phyloP scores from a whole-genome alignment of 1,140 invertebrate species.

The Lepidostoma basale region DNA sequence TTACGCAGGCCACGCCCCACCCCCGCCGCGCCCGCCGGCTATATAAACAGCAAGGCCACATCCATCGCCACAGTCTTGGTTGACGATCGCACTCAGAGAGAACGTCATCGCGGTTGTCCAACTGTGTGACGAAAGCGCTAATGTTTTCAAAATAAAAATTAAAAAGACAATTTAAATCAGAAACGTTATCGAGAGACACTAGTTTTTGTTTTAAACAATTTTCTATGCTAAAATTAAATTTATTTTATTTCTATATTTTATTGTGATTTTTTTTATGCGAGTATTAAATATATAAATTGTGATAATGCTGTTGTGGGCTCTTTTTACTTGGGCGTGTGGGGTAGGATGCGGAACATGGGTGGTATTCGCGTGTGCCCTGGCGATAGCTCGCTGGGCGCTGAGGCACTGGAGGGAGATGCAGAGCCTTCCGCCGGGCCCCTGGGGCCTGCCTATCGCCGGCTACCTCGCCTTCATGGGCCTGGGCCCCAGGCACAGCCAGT shows the following conservation, averaged over 20 bases:
- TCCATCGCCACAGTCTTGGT: constrained; percentile 35
- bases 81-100: constrained; percentile 14
- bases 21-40: constrained; percentile 16
- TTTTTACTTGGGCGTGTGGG: constrained; percentile 42
- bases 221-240: no score
- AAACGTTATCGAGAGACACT: no score
- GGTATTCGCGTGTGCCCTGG: constrained; percentile 59
- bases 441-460: constrained; percentile 81
- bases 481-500: constrained; percentile 76
- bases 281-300: background rate
- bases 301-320: constrained; percentile 48
- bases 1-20: background rate
- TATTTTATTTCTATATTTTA: constrained; percentile 1
- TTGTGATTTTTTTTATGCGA: constrained; percentile 7
- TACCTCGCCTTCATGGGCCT: constrained; percentile 80
- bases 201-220: no score
- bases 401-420: constrained; percentile 59
- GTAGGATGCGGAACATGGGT: constrained; percentile 53
- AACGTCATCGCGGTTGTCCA: constrained; percentile 4
- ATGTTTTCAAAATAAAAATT: constrained; percentile 24
- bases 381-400: constrained; percentile 62
- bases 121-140: background rate
- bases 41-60: constrained; percentile 46
- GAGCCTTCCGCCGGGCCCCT: constrained; percentile 81
- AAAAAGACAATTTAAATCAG: no score